Base-by-base conservation (phyloP, 2,113 vertebrate species). In the Corvus cornix region DNA sequence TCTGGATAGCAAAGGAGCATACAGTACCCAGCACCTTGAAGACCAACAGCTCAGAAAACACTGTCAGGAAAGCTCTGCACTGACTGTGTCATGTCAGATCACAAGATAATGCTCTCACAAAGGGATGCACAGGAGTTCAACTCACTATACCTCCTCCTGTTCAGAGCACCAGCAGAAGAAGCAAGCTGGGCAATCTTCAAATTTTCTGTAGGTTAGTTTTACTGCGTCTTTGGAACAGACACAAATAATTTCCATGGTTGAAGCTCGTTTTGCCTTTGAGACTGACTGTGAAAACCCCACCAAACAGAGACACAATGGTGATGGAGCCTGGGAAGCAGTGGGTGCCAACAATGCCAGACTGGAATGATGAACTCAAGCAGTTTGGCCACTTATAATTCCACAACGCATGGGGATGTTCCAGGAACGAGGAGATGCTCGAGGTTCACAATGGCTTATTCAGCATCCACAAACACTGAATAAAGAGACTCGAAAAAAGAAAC, bases 1-100 rank as follows among this genome's bases (percentile, higher is more conserved):
- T 97, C 95, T 97, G 97, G 97, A 97, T 98, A 97, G 93, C 96
- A 96, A 96, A 94, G 90, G 73, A 97, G 96, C 96, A 97, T 97
- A 97, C 96, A 97, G 97, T 97, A 91, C 82, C 85, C 91, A 73
- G 75, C 51, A 86, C 83, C 69, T 46, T 44, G 64, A 97, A 95
- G 95, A 93, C 35, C 53, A 76, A 58, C 84, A 90, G 68, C 85
- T 88, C 56, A 80, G 60, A 87, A 95, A 92, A 95, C 88, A 74
- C 63, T 74, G 75, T 82, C 67, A 96, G 95, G 90, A 96, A 97
- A 84, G 95, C 78, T 79, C 76, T 93, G 79, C 70, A 66, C 48
- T 96, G 78, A 91, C 52, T 76, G 88, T 63, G 69, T 16, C 88
- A 33, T 1, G 16, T 31, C 73, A 93, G 93, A 66, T 60, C 68